These are phyloP conservation scores for Mayetiola destructor DNA, from an alignment of 2,888 invertebrate species.

Conservation along the genomic window DNA sequence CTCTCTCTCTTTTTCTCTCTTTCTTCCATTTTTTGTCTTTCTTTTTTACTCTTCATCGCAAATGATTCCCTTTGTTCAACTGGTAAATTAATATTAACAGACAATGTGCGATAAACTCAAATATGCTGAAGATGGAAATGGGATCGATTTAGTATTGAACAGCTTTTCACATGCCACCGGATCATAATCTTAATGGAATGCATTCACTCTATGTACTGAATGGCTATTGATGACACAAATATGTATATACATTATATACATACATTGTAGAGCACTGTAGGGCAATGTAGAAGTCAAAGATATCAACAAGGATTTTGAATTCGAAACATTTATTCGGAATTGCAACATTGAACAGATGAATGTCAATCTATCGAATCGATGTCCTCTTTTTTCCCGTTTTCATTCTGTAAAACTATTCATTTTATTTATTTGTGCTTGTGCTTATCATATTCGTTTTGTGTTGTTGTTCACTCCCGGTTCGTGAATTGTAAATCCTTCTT, in stretches of 20 bases:
- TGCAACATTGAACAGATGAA: not conserved
- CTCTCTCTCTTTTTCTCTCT: not conserved
- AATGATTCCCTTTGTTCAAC: not conserved
- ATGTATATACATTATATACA: no score
- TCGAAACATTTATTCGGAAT: not conserved
- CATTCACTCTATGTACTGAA: no score
- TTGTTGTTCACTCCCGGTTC: no score
- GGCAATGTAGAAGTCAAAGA: no score
- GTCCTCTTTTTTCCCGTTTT: not conserved
- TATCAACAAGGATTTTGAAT: no score
- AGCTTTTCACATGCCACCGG: not conserved
- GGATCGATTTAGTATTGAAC: constrained; percentile 1
- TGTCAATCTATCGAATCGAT: not conserved
- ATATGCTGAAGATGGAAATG: not conserved
- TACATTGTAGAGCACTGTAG: no score
- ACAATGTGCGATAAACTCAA: not conserved
- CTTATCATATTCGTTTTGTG: no score
- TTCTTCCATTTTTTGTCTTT: not conserved
- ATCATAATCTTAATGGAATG: constrained; percentile 2
- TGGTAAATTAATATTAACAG: constrained; percentile 4
- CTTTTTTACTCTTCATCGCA: not conserved
- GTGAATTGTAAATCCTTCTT: no score
- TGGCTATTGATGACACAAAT: not conserved
- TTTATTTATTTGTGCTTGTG: no score
- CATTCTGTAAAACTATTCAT: no score